Conservation (phyloP, 2,888 invertebrate genomes). For the Galeopsomyia nigrocyanea region DNA sequence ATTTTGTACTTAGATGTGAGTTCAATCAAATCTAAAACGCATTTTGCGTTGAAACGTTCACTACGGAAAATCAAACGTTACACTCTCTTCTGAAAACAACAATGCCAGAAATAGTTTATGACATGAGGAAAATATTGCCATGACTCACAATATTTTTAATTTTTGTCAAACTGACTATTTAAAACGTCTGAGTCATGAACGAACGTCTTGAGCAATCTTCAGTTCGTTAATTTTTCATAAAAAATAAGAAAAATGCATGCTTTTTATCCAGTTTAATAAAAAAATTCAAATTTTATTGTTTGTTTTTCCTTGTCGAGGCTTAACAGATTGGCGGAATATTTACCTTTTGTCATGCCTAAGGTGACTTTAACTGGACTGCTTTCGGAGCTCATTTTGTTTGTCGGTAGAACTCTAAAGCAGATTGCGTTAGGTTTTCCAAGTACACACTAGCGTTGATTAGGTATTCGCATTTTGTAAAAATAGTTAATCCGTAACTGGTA, state of each 20-base stretch:
- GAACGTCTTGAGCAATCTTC: too few species aligned
- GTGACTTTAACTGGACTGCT: constrained; percentile 64
- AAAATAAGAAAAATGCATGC: neutral
- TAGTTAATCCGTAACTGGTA: too few species aligned
- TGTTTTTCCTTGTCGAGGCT: too few species aligned
- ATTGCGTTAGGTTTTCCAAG: too few species aligned
- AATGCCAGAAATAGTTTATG: constrained; percentile 18
- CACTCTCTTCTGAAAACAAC: neutral
- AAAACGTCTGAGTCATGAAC: too few species aligned
- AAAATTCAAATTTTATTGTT: too few species aligned
- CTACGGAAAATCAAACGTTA: neutral
- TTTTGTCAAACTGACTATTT: neutral
- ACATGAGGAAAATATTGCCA: constrained; percentile 11
- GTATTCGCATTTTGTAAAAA: too few species aligned
- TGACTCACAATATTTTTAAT: constrained; percentile 15
- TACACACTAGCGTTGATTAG: too few species aligned
- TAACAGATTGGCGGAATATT: constrained; percentile 10
- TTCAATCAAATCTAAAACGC: constrained; percentile 10
- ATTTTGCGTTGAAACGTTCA: neutral
- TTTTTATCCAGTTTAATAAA: neutral
- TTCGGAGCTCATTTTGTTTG: constrained; percentile 59
- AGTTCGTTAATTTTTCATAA: neutral
- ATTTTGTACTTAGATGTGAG: neutral
- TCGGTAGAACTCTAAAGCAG: neutral
- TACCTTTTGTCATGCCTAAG: constrained; percentile 66